phyloP scores from a whole-genome alignment of 2,888 invertebrate species.

The Ischnus inquisitorius region DNA sequence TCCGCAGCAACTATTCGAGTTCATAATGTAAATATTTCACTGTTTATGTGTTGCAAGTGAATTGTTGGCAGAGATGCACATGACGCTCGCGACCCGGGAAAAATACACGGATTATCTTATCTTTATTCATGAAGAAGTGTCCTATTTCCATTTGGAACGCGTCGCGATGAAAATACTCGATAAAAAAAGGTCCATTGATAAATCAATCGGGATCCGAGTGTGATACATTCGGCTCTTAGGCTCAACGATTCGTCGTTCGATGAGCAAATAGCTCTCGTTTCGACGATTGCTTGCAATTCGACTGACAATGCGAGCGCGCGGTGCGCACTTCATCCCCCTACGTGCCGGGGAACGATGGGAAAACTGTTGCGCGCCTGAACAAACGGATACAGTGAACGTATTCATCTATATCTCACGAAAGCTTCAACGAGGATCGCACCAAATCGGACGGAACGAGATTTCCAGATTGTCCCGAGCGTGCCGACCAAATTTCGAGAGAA shows the following conservation, averaged over 20 bases:
- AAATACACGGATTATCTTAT: not conserved
- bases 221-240: not conserved
- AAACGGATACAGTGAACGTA: conserved; percentile 39
- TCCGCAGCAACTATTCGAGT: not conserved
- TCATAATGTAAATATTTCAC: no score
- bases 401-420: conserved; percentile 1
- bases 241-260: not conserved
- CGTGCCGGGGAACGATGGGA: not conserved
- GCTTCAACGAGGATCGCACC: conserved; percentile 7
- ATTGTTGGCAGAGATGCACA: not conserved
- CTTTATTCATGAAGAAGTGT: conserved; percentile 7
- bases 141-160: not conserved
- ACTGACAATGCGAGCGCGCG: not conserved
- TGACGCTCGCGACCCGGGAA: not conserved
- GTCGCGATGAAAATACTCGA: not conserved
- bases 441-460: not conserved
- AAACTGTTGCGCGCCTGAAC: conserved; percentile 6
- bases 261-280: conserved; percentile 10
- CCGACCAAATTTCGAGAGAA: not conserved
- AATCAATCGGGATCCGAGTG: not conserved
- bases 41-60: not conserved
- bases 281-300: not conserved
- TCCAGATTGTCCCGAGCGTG: not conserved
- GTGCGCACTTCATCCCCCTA: not conserved
- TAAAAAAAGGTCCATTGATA: not conserved